These are phyloP conservation scores for Aptenodytes patagonicus DNA, from an alignment of 2,113 vertebrate genomes.

Conservation along the genomic window DNA sequence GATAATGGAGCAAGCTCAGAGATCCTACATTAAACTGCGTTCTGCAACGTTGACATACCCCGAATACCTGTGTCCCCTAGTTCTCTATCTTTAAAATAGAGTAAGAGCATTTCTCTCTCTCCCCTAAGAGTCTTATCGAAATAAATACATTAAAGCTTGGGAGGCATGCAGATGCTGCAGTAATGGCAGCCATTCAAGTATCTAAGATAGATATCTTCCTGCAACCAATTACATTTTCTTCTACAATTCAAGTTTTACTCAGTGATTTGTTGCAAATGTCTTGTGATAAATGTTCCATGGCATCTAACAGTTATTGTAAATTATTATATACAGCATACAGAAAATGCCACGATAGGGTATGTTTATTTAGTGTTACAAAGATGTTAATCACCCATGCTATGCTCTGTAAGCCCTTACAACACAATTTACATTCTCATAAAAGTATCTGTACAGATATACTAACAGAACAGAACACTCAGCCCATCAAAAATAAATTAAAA, in stretches of 20 bases:
- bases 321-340: conserved; percentile 25
- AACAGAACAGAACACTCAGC: conserved; percentile 20
- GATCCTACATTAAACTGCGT: neutral
- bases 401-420: conserved; percentile 35
- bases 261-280: conserved; percentile 42
- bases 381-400: conserved; percentile 53
- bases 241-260: neutral
- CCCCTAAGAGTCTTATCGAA: neutral
- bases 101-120: neutral
- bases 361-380: conserved; percentile 63
- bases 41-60: neutral
- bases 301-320: conserved; percentile 39
- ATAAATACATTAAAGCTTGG: neutral
- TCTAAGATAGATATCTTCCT: neutral
- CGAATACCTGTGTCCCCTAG: neutral
- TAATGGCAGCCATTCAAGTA: neutral
- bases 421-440: conserved; percentile 58
- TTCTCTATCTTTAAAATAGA: neutral
- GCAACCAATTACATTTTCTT: conserved; percentile 1
- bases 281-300: conserved; percentile 47
- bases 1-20: neutral
- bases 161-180: neutral
- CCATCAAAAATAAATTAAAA: conserved; percentile 49
- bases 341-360: conserved; percentile 41
- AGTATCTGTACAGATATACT: conserved; percentile 11